These are phyloP conservation scores for Odiellus spinosus DNA, from an alignment of 2,888 invertebrate genomes.

Conservation along the genomic window DNA sequence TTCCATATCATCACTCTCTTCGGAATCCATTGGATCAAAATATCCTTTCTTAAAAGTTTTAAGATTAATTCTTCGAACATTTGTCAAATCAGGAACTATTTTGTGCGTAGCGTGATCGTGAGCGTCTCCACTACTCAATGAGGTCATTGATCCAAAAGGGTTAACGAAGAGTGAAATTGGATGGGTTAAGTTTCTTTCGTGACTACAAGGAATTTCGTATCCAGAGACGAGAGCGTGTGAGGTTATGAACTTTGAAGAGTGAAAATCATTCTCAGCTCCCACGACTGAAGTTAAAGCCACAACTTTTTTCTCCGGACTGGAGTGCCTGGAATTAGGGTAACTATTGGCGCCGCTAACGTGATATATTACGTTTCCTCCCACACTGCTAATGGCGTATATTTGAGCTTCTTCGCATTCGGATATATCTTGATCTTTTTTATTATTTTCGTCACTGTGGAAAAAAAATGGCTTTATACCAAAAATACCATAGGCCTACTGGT, in stretches of 20 bases:
- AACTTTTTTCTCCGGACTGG: constrained; percentile 33
- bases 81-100: constrained; percentile 13
- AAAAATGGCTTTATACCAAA: too few relatives aligned
- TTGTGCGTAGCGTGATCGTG: constrained; percentile 16
- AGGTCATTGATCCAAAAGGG: constrained; percentile 37
- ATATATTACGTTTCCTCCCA: constrained; percentile 53
- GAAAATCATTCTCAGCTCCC: constrained; percentile 28
- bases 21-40: constrained; percentile 8
- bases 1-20: constrained; percentile 8
- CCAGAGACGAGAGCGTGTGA: constrained; percentile 26
- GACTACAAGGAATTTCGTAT: constrained; percentile 36
- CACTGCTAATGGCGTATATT: constrained; percentile 65
- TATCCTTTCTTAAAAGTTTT: constrained; percentile 11
- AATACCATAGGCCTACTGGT: too few relatives aligned
- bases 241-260: constrained; percentile 32
- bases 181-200: constrained; percentile 29
- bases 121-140: constrained; percentile 25
- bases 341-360: constrained; percentile 29
- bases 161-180: constrained; percentile 49
- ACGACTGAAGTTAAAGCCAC: constrained; percentile 39
- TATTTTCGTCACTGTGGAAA: constrained; percentile 5
- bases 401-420: constrained; percentile 34
- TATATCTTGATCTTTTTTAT: constrained; percentile 16
- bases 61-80: constrained; percentile 9
- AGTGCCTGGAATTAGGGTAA: constrained; percentile 14